Evolutionary conservation across 2,113 vertebrate genomes (phyloP).

Genomic region (Columba janthina): DNA sequence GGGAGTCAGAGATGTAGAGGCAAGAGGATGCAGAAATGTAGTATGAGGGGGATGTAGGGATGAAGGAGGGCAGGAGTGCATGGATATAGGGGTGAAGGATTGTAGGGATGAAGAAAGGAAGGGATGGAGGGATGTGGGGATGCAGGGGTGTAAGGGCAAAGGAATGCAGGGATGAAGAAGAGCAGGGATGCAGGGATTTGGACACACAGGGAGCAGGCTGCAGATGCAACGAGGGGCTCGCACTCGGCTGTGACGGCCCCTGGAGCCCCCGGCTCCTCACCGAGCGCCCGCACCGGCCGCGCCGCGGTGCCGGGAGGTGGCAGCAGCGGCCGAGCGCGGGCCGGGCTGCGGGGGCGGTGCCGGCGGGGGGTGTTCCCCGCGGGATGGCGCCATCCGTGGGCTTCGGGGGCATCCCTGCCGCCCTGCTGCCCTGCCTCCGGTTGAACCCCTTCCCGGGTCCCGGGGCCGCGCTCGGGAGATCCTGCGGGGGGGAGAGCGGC

Average conservation of each 20-base stretch:
- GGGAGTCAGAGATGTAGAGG: neutral
- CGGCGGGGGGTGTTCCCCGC: neutral
- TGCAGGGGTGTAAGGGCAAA: too few species aligned
- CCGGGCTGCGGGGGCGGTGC: neutral
- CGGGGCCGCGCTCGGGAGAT: neutral
- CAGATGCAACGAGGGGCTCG: neutral
- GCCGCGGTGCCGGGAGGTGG: constrained; percentile 29
- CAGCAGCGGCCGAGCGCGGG: constrained; percentile 19
- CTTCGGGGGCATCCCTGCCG: neutral
- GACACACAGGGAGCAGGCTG: neutral
- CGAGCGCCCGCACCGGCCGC: neutral
- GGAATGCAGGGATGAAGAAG: neutral
- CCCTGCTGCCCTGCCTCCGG: neutral
- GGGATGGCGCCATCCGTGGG: neutral
- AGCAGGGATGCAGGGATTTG: neutral
- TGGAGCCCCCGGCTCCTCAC: too few species aligned
- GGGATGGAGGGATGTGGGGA: neutral
- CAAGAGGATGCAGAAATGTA: neutral
- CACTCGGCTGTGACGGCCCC: rapidly evolving
- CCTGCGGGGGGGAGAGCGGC: neutral
- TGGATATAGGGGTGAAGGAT: too few species aligned
- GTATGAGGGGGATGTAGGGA: neutral
- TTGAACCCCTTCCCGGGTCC: neutral
- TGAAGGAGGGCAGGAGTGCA: too few species aligned
- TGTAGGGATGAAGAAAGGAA: neutral